Evolutionary conservation across 2,113 vertebrate genomes (phyloP).

Genomic region (Thermophis baileyi): DNA sequence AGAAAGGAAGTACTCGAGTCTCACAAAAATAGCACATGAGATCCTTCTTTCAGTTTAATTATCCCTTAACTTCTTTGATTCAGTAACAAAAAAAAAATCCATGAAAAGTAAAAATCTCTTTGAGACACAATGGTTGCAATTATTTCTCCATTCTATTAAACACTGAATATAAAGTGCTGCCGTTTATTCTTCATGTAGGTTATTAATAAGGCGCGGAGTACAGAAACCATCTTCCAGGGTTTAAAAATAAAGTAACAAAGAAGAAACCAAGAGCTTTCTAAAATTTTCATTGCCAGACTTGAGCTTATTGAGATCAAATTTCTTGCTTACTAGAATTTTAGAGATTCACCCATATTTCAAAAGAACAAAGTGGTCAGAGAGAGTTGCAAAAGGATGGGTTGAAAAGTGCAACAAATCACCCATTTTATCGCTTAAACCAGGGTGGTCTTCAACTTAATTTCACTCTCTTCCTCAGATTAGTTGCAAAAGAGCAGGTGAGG

Average conservation of each 20-base stretch:
- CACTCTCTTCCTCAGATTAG: neutral
- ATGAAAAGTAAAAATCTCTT: neutral
- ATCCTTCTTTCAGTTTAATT: constrained; percentile 31
- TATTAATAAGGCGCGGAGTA: neutral
- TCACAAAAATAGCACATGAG: constrained; percentile 67
- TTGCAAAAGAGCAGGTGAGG: neutral
- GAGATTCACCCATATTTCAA: neutral
- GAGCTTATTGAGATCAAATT: neutral
- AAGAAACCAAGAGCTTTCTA: neutral
- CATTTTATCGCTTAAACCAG: neutral
- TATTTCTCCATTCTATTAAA: neutral
- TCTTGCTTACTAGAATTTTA: neutral
- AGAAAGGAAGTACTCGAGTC: constrained; percentile 54
- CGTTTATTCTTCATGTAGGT: neutral
- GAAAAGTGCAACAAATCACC: neutral
- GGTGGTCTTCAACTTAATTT: neutral
- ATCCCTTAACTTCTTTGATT: constrained; percentile 56
- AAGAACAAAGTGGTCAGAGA: neutral
- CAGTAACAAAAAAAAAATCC: constrained; percentile 27
- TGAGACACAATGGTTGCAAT: neutral
- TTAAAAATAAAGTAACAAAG: neutral
- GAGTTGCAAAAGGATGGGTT: neutral
- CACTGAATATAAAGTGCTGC: neutral
- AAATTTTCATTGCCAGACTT: neutral
- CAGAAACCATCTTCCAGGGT: neutral